Evolutionary conservation across 1,140 invertebrate species (phyloP).

Genomic region (Pseudomyrmex flavicornis): DNA sequence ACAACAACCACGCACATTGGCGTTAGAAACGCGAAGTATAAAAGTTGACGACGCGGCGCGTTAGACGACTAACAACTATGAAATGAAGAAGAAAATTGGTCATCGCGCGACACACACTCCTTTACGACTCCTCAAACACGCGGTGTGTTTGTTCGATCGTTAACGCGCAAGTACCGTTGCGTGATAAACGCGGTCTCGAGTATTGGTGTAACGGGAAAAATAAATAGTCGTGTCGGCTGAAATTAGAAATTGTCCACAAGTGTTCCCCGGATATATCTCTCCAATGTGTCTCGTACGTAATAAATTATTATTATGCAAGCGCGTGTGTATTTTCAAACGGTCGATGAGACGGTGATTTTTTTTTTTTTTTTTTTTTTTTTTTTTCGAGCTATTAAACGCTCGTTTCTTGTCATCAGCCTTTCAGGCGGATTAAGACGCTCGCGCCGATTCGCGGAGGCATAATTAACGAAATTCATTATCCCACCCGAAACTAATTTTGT

Average conservation of each 20-base stretch:
- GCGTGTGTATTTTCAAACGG: no score
- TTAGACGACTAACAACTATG: constrained; percentile 53
- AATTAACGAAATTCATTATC: constrained; percentile 86
- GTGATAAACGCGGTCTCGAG: background rate
- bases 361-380: background rate
- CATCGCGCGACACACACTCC: background rate
- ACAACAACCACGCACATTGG: background rate
- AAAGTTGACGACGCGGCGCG: constrained; percentile 17
- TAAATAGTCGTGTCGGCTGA: background rate
- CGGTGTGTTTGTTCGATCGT: background rate
- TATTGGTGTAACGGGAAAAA: no score
- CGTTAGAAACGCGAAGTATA: constrained; percentile 20
- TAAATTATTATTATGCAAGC: no score
- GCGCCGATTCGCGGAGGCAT: constrained; percentile 76
- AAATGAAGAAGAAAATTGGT: constrained; percentile 43
- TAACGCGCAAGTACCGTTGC: constrained; percentile 14
- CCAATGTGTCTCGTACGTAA: no score
- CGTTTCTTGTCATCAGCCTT: constrained; percentile 44
- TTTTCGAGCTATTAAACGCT: constrained; percentile 35
- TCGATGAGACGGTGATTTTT: background rate
- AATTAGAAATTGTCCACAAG: background rate
- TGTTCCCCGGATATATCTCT: background rate
- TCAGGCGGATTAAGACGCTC: constrained; percentile 65
- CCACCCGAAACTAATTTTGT: constrained; percentile 84
- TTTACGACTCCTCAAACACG: constrained; percentile 34